phyloP scores from a whole-genome alignment of 1,140 invertebrate species.

The Cyphomyrmex costatus region DNA sequence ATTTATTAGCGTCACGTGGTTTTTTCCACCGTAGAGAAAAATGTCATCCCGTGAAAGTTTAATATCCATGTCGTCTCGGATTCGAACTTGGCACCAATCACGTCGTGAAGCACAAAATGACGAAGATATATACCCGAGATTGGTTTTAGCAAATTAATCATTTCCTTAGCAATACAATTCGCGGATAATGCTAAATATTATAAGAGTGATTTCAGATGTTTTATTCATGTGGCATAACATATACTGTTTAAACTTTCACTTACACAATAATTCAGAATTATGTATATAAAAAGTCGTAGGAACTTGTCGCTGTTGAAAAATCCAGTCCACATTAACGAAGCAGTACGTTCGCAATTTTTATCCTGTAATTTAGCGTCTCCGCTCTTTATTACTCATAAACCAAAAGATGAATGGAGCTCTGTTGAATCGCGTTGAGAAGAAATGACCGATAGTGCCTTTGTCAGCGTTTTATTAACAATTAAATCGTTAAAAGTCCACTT shows the following conservation, averaged over 20 bases:
- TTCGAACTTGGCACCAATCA: conserved; percentile 1
- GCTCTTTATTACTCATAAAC: not conserved
- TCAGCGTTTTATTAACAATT: not conserved
- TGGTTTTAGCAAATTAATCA: conserved; percentile 5
- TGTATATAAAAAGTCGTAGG: not conserved
- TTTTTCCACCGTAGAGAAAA: conserved; percentile 23
- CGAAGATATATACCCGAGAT: not conserved
- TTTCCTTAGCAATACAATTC: not conserved
- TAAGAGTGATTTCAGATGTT: not conserved
- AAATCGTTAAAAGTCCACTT: not conserved
- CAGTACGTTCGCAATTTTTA: not conserved
- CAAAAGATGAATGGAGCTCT: not conserved
- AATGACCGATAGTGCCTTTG: not conserved
- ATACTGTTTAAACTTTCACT: not conserved
- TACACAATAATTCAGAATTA: not conserved
- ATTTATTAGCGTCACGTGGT: conserved; percentile 25
- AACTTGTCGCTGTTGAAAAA: not conserved
- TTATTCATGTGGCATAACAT: not conserved
- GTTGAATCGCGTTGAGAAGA: not conserved
- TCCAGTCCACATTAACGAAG: not conserved
- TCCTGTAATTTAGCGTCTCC: not conserved
- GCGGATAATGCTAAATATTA: not conserved
- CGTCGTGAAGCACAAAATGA: not conserved
- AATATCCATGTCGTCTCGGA: conserved; percentile 12
- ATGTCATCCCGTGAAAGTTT: conserved; percentile 34